Evolutionary conservation across 2,113 vertebrate genomes (phyloP).

Genomic region (Myotis davidii): DNA sequence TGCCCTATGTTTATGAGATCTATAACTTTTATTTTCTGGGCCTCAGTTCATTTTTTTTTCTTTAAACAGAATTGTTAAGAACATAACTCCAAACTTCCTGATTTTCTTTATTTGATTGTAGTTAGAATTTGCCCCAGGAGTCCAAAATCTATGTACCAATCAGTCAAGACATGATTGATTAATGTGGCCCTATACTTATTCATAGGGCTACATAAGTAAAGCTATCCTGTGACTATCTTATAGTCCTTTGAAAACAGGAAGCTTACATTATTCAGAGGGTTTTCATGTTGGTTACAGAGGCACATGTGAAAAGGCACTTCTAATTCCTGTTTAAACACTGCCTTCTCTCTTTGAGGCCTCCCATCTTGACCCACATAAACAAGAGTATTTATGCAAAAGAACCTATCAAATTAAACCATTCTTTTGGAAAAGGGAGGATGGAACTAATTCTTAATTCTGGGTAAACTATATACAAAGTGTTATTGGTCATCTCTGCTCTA

Average conservation of each 20-base stretch:
- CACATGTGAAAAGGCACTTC: background rate
- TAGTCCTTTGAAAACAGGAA: background rate
- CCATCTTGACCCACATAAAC: background rate
- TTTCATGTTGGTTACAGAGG: background rate
- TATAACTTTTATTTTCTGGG: background rate
- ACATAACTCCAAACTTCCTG: background rate
- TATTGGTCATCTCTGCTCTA: background rate
- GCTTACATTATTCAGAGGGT: background rate
- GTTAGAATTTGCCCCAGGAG: background rate
- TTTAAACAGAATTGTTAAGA: background rate
- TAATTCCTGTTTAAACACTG: background rate
- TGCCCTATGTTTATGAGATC: background rate
- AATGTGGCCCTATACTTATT: background rate
- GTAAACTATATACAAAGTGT: constrained; percentile 22
- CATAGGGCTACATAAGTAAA: background rate
- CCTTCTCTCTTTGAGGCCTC: background rate
- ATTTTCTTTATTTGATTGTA: background rate
- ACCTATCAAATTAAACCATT: background rate
- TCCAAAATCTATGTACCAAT: background rate
- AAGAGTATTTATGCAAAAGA: background rate
- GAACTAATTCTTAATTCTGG: background rate
- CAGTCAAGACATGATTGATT: background rate
- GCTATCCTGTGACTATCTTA: background rate
- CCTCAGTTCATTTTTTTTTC: background rate
- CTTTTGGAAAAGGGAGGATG: background rate